Evolutionary conservation across 1,140 invertebrate species (phyloP).

Genomic region (Atopsyche davidsoni): DNA sequence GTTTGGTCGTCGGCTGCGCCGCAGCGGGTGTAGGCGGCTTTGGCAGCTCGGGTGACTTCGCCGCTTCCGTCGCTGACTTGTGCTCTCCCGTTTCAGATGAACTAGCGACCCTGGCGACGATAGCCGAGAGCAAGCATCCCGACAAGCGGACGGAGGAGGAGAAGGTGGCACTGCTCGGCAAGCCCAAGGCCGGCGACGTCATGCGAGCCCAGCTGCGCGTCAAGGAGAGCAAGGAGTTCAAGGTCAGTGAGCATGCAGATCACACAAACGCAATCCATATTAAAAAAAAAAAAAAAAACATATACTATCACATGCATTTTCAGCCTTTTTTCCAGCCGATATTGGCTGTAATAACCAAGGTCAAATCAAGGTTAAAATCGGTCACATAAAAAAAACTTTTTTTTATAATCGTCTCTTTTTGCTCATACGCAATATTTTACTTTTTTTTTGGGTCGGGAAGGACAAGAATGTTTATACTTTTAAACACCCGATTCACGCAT

Average conservation of each 20-base stretch:
- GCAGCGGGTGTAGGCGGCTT: no score
- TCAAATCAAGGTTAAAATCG: no score
- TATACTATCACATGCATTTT: neutral
- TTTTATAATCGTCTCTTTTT: no score
- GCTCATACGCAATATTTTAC: no score
- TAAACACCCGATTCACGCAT: no score
- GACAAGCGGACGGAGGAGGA: slow-evolving; percentile 70
- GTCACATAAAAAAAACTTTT: no score
- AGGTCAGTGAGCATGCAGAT: slow-evolving; percentile 58
- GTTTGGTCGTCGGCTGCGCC: no score
- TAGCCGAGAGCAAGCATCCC: slow-evolving; percentile 55
- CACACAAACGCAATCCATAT: neutral
- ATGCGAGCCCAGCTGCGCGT: slow-evolving; percentile 80
- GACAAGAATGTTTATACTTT: no score
- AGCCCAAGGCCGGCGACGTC: slow-evolving; percentile 82
- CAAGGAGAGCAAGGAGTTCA: slow-evolving; percentile 97
- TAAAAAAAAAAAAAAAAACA: neutral
- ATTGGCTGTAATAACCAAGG: no score
- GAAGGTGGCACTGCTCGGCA: slow-evolving; percentile 84
- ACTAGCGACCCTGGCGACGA: slow-evolving; percentile 51
- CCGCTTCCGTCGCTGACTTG: neutral
- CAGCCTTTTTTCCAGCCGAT: no score
- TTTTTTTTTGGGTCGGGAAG: no score
- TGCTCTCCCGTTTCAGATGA: slow-evolving; percentile 47
- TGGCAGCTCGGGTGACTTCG: no score